These are phyloP conservation scores for Lycophotia porphyrea DNA, from an alignment of 2,888 invertebrate species.

Conservation along the genomic window DNA sequence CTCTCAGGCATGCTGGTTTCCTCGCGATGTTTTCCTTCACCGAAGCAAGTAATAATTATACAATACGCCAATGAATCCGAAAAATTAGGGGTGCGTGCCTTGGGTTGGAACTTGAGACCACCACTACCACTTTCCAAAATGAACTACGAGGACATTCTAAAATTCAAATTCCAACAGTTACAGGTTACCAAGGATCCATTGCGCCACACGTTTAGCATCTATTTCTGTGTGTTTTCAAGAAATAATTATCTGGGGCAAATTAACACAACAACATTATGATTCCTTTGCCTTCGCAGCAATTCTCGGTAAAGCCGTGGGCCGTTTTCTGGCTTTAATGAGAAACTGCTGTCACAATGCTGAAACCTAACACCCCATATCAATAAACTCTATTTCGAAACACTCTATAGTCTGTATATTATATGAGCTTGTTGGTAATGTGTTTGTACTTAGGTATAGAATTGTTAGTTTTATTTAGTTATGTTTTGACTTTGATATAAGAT, in stretches of 20 bases:
- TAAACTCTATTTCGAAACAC: constrained; percentile 23
- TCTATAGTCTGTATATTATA: constrained; percentile 9
- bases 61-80: no score
- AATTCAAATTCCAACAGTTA: background rate
- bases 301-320: constrained; percentile 38
- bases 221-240: background rate
- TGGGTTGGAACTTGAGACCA: no score
- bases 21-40: no score
- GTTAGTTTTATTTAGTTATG: background rate
- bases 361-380: constrained; percentile 66
- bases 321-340: constrained; percentile 73
- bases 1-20: no score
- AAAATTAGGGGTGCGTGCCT: no score
- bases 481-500: background rate
- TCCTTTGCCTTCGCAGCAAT: constrained; percentile 26
- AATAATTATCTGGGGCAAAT: background rate
- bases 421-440: background rate
- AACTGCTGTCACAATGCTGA: constrained; percentile 70
- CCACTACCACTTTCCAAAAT: background rate
- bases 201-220: background rate
- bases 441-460: background rate
- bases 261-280: constrained; percentile 15
- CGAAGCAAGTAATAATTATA: no score
- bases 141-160: background rate
- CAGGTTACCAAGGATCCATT: background rate